Percentiles rank a stretch among this genome's conserved stretches.
Evolutionary conservation across 1,140 invertebrate species (phyloP).

Genomic region (Ptiloglossa arizonensis): DNA sequence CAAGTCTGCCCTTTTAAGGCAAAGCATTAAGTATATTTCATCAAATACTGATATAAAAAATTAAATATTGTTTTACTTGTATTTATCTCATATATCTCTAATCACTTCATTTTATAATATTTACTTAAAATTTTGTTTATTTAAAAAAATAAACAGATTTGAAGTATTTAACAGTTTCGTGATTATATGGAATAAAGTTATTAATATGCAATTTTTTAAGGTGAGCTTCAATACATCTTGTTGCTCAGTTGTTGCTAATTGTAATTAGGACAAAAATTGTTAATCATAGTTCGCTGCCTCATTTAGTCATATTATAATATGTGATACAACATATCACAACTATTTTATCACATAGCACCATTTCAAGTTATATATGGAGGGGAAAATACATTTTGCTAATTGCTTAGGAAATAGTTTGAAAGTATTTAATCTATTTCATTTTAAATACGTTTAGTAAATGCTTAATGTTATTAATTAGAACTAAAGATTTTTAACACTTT

Average conservation of each 20-base stretch:
- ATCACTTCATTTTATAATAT: slow-evolving; percentile 43
- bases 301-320: slow-evolving; percentile 43
- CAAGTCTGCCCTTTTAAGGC: slow-evolving; percentile 37
- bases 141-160: slow-evolving; percentile 67
- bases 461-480: slow-evolving; percentile 17
- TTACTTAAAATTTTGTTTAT: slow-evolving; percentile 56
- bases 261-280: slow-evolving; percentile 52
- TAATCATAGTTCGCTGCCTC: slow-evolving; percentile 52
- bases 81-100: slow-evolving; percentile 56
- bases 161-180: slow-evolving; percentile 55
- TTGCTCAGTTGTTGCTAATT: slow-evolving; percentile 16
- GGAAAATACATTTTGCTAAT: slow-evolving; percentile 49
- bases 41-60: slow-evolving; percentile 61
- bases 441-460: slow-evolving; percentile 15
- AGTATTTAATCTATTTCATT: slow-evolving; percentile 25
- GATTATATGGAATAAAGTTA: slow-evolving; percentile 55
- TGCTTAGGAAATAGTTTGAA: slow-evolving; percentile 37
- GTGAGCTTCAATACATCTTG: slow-evolving; percentile 11
- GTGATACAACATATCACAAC: slow-evolving; percentile 54
- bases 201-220: slow-evolving; percentile 48
- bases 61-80: slow-evolving; percentile 59
- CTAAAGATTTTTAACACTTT: slow-evolving; percentile 11
- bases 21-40: slow-evolving; percentile 54
- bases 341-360: slow-evolving; percentile 64
- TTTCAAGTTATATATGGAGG: slow-evolving; percentile 53